A percentile compares a stretch with the other conserved stretches of the same genome.
Conservation (phyloP, 1,140 invertebrate species). For the Odontomachus brunneus region DNA sequence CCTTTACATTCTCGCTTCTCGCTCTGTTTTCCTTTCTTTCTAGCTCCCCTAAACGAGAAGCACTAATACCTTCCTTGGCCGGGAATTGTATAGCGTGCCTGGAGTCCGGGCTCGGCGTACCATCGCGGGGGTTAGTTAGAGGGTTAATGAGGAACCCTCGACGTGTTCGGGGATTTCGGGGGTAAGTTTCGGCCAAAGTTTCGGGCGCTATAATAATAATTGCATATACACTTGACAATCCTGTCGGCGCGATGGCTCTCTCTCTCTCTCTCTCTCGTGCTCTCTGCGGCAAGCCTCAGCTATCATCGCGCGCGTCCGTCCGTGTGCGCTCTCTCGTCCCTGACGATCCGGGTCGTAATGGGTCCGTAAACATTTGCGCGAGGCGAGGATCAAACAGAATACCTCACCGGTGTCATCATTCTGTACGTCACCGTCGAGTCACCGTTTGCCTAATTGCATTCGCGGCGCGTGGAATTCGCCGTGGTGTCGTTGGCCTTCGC, state of each 20-base stretch:
- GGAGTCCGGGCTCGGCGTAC: neutral
- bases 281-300: neutral
- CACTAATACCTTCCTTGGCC: neutral
- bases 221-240: constrained; percentile 14
- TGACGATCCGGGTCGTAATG: constrained; percentile 77
- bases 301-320: neutral
- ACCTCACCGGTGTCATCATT: constrained; percentile 64
- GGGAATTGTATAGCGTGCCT: neutral
- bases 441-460: constrained; percentile 43
- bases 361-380: constrained; percentile 79
- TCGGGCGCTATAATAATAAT: constrained; percentile 18
- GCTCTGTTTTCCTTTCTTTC: neutral
- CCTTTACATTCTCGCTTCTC: neutral
- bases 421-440: constrained; percentile 38
- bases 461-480: constrained; percentile 8
- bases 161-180: constrained; percentile 8
- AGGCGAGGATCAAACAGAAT: constrained; percentile 70
- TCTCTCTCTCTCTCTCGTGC: neutral
- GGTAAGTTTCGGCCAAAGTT: constrained; percentile 7
- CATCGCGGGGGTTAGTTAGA: neutral
- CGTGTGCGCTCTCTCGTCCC: neutral
- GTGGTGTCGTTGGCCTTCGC: neutral
- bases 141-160: constrained; percentile 12
- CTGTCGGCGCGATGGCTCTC: neutral
- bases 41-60: neutral